Base-by-base conservation (phyloP, 23 tunicate species). In the Aplidium turbinatum region DNA sequence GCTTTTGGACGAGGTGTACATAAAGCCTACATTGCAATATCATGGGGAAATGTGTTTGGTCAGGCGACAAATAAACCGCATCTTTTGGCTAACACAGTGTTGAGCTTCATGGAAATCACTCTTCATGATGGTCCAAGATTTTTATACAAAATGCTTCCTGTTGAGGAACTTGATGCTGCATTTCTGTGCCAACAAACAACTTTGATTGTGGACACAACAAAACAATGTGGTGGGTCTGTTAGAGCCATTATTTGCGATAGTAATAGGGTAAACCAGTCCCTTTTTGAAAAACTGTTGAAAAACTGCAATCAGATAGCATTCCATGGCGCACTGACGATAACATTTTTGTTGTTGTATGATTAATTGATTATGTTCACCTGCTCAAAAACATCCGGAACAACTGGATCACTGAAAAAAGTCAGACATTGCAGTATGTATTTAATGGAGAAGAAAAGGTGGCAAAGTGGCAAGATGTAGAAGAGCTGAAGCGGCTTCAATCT, bases 91-190 rank as follows among this genome's bases (percentile, higher is more conserved):
- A 60, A 60, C 7, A 60, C 36, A 26, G 7, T 60, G 7, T 29
- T 60, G 19, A 29, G 23, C 7, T 60, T 28, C 67, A 29, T 53
- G n/a, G n/a, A n/a, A n/a, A n/a, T n/a, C n/a, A n/a, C n/a, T n/a
- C n/a, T n/a, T n/a, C n/a, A n/a, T 65, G 50, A 50, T 11, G 48
- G 72, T 27, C 72, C 72, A 11, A 65, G 31, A 50, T 65, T 35
- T 35, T 26, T 38, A 5, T 65, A 13, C 38, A 36, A 65, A 65
- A 65, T 38, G 50, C 48, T 65, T 9, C 50, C 72, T 9, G 67
- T 60, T 29, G 31, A 30, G n/a, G 24, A 60, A 60, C 36, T 60
- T 4, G 67, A 31, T 29, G 35, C 67, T 4, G 35, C 18, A 4
- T 60, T 60, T 60, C 36, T 60, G 3, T 60, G 6, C n/a, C 67